Conservation (phyloP, 2,113 vertebrate species). For the Ammodytes marinus region DNA sequence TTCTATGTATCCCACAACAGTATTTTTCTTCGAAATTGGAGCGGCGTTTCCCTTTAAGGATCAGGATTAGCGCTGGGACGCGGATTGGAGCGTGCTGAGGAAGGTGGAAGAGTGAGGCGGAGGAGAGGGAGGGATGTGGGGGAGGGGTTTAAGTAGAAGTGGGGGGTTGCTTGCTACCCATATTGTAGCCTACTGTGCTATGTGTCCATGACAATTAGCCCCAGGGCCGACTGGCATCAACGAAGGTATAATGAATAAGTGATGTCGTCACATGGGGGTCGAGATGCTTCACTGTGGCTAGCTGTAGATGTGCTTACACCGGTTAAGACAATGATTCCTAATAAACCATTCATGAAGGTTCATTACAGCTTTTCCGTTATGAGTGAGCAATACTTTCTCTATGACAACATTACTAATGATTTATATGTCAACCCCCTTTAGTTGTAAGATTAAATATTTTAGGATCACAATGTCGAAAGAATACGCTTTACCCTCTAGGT, state of each 20-base stretch:
- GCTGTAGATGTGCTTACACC: neutral
- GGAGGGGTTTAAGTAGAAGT: slow-evolving; percentile 48
- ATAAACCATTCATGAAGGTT: neutral
- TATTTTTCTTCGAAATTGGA: slow-evolving; percentile 41
- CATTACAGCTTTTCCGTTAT: neutral
- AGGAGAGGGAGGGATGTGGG: slow-evolving; percentile 37
- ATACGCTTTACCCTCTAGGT: neutral
- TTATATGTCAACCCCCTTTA: neutral
- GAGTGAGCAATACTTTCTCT: no score
- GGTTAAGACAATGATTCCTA: neutral
- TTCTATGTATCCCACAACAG: neutral
- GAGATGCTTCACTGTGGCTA: slow-evolving; percentile 17
- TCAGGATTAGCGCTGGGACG: slow-evolving; percentile 78
- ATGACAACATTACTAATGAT: neutral
- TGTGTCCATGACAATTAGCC: slow-evolving; percentile 64
- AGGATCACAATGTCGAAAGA: neutral
- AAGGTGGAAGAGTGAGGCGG: slow-evolving; percentile 48
- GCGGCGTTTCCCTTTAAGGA: slow-evolving; percentile 77
- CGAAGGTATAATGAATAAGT: slow-evolving; percentile 58
- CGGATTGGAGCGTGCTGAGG: slow-evolving; percentile 40
- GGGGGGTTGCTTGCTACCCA: slow-evolving; percentile 46
- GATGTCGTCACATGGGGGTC: slow-evolving; percentile 48
- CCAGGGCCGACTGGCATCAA: slow-evolving; percentile 48
- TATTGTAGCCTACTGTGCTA: slow-evolving; percentile 53
- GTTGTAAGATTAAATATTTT: neutral